A percentile compares a stretch with the other conserved stretches of the same genome.
phyloP scores from a whole-genome alignment of 1,140 invertebrate genomes.

The Zaprionus capensis region DNA sequence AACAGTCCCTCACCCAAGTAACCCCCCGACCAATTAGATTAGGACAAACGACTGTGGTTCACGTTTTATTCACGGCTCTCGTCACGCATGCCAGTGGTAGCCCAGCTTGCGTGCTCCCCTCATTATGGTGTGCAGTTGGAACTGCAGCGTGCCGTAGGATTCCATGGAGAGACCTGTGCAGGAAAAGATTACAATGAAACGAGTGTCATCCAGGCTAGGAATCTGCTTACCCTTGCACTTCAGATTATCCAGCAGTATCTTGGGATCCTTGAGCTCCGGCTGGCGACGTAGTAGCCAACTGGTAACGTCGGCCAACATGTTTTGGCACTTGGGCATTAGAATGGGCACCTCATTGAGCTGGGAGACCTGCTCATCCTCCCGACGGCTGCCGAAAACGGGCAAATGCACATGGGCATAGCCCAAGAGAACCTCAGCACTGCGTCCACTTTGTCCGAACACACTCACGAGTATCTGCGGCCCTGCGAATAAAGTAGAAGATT shows the following conservation, averaged over 20 bases:
- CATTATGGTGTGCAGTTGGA: constrained; percentile 59
- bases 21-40: constrained; percentile 67
- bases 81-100: constrained; percentile 68
- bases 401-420: constrained; percentile 83
- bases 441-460: constrained; percentile 79
- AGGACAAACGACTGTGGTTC: constrained; percentile 63
- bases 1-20: not conserved
- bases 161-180: constrained; percentile 58
- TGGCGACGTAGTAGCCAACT: constrained; percentile 76
- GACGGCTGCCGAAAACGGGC: constrained; percentile 66
- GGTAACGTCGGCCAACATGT: constrained; percentile 70
- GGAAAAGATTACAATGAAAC: not conserved
- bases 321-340: constrained; percentile 69
- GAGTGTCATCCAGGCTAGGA: not conserved
- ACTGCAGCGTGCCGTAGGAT: constrained; percentile 64
- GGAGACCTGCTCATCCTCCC: constrained; percentile 21
- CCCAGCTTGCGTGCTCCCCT: constrained; percentile 64
- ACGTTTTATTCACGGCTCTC: constrained; percentile 66
- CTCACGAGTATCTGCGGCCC: constrained; percentile 84
- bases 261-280: constrained; percentile 78
- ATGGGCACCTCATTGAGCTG: constrained; percentile 60
- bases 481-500: constrained; percentile 25
- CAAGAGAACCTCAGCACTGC: constrained; percentile 68
- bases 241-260: constrained; percentile 69
- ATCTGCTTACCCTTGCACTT: constrained; percentile 68